These are phyloP conservation scores for Drosophila orosa DNA, from an alignment of 1,140 invertebrate genomes.

Conservation along the genomic window DNA sequence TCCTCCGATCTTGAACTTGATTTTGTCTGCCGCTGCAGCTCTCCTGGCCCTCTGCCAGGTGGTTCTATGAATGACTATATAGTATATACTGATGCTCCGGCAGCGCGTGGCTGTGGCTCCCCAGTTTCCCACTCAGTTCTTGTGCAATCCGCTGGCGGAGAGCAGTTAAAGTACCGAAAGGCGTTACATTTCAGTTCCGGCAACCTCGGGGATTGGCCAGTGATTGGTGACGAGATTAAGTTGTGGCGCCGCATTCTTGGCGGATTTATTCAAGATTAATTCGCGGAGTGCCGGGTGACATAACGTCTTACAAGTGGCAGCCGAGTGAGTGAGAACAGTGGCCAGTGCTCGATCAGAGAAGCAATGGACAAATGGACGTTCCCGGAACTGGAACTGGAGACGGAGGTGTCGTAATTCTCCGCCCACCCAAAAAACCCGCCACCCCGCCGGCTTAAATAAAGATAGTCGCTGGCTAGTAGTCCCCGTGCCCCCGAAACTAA, in stretches of 20 bases:
- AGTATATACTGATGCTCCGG: constrained; percentile 14
- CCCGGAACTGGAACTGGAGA: constrained; percentile 48
- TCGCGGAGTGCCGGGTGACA: constrained; percentile 34
- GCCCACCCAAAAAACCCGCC: not conserved
- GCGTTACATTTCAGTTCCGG: constrained; percentile 8
- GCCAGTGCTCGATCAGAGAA: constrained; percentile 11
- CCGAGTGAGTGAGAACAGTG: constrained; percentile 13
- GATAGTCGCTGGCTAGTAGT: constrained; percentile 28
- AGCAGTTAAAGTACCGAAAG: constrained; percentile 13
- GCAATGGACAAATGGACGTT: constrained; percentile 25
- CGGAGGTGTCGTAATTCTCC: constrained; percentile 54
- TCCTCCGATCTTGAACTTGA: constrained; percentile 52
- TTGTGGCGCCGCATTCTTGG: constrained; percentile 11
- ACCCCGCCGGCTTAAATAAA: constrained; percentile 63
- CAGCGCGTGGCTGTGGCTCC: constrained; percentile 15
- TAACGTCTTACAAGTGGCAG: constrained; percentile 28
- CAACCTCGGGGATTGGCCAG: constrained; percentile 4
- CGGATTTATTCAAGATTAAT: constrained; percentile 25
- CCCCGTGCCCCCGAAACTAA: constrained; percentile 61
- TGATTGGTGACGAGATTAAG: constrained; percentile 27
- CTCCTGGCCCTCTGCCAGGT: constrained; percentile 48
- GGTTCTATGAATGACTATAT: constrained; percentile 53
- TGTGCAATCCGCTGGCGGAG: constrained; percentile 31
- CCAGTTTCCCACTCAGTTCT: constrained; percentile 31
- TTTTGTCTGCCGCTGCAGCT: constrained; percentile 3